Percentiles rank a stretch among this genome's conserved stretches.
Conservation (phyloP, 2,888 invertebrate genomes). For the Laothoe populi region DNA sequence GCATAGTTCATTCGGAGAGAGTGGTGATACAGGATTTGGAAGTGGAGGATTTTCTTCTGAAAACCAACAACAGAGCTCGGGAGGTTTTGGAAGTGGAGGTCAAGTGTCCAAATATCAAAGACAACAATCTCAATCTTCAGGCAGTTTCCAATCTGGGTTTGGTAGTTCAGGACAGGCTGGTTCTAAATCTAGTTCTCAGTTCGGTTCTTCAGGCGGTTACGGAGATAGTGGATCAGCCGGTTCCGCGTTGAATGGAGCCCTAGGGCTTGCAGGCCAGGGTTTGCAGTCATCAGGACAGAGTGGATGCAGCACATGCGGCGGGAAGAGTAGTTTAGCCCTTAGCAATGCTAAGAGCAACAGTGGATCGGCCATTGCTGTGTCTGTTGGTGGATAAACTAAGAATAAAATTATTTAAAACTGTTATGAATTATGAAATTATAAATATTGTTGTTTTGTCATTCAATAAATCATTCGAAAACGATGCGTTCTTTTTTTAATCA, state of each 20-base stretch:
- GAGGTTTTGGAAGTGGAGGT: slow-evolving; percentile 19
- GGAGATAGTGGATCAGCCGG: slow-evolving; percentile 39
- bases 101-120: not conserved
- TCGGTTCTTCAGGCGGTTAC: not conserved
- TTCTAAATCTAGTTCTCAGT: slow-evolving; percentile 28
- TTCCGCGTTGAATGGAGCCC: slow-evolving; percentile 59
- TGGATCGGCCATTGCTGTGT: slow-evolving; percentile 72
- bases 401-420: not conserved
- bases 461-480: not conserved
- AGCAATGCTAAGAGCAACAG: slow-evolving; percentile 74
- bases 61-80: slow-evolving; percentile 11
- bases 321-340: slow-evolving; percentile 67
- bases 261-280: slow-evolving; percentile 64
- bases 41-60: slow-evolving; percentile 21
- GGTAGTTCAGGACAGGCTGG: slow-evolving; percentile 31
- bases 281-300: slow-evolving; percentile 50
- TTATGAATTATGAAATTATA: not conserved
- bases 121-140: slow-evolving; percentile 29
- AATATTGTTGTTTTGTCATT: not conserved
- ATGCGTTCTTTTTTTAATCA: not conserved
- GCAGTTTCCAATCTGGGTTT: slow-evolving; percentile 22
- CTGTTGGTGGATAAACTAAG: slow-evolving; percentile 64
- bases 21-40: slow-evolving; percentile 20
- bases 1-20: not conserved
- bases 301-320: slow-evolving; percentile 67